Evolutionary conservation across 2,113 vertebrate species (phyloP).

Genomic region (Chauna torquata): DNA sequence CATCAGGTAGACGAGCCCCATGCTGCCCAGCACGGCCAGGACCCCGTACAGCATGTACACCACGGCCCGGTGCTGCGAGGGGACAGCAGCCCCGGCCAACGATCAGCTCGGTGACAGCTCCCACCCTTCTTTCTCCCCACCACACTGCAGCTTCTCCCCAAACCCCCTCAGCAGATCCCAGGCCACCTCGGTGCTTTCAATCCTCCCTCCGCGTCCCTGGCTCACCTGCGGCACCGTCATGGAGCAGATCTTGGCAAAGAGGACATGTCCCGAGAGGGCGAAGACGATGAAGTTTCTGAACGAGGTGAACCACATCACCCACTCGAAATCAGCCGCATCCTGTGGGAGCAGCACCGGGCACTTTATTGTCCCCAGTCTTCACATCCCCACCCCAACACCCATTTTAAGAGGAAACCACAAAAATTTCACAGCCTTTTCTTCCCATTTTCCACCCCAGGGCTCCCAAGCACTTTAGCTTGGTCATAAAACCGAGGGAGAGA

Average conservation of each 20-base stretch:
- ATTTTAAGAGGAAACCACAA: background rate
- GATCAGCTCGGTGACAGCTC: background rate
- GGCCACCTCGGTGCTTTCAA: background rate
- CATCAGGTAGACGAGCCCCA: conserved; percentile 89
- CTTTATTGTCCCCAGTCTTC: background rate
- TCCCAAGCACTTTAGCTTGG: rapidly evolving
- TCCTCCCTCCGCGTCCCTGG: rapidly evolving
- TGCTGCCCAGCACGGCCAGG: conserved; percentile 85
- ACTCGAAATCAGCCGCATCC: conserved; percentile 93
- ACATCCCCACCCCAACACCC: background rate
- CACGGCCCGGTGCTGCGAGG: conserved; percentile 86
- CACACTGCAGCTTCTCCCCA: background rate
- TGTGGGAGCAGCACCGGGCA: conserved; percentile 39
- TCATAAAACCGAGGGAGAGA: background rate
- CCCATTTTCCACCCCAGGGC: background rate
- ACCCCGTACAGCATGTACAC: conserved; percentile 86
- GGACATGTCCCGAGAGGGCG: conserved; percentile 89
- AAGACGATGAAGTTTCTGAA: conserved; percentile 92
- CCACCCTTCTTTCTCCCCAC: background rate
- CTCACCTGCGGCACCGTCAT: conserved; percentile 90
- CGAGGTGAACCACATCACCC: conserved; percentile 97
- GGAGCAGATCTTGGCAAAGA: conserved; percentile 94
- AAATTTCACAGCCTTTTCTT: background rate
- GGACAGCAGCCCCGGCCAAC: background rate
- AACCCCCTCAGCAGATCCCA: background rate